Evolutionary conservation across 2,113 vertebrate genomes (phyloP).

Genomic region (Pomatorhinus ruficollis): DNA sequence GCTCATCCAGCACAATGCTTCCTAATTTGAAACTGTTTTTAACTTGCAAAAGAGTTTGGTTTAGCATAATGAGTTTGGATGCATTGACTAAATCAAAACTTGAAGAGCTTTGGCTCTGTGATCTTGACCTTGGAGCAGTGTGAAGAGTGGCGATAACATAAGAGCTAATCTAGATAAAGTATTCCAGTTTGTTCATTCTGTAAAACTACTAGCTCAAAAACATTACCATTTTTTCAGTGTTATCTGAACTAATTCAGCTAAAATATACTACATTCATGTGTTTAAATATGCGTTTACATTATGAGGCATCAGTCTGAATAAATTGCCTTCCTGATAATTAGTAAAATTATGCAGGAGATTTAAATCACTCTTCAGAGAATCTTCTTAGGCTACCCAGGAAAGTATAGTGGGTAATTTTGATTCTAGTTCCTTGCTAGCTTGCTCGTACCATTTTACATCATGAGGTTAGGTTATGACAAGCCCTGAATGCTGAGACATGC

Average conservation of each 20-base stretch:
- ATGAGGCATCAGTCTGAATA: not conserved
- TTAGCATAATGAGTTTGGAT: not conserved
- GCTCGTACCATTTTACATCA: not conserved
- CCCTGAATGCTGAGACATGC: not conserved
- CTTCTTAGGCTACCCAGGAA: not conserved
- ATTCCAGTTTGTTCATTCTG: not conserved
- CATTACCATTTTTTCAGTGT: not conserved
- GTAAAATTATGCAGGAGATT: not conserved
- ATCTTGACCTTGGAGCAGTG: not conserved
- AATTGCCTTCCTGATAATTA: not conserved
- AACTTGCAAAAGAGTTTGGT: not conserved
- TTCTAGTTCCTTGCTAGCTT: not conserved
- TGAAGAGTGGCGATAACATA: not conserved
- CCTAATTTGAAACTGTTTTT: not conserved
- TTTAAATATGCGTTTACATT: not conserved
- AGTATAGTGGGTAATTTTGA: not conserved
- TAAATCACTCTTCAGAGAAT: not conserved
- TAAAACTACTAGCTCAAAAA: not conserved
- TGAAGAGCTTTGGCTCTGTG: not conserved
- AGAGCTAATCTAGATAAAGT: not conserved
- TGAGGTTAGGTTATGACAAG: not conserved
- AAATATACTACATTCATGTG: not conserved
- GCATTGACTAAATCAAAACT: not conserved
- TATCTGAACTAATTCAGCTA: not conserved
- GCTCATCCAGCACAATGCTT: not conserved